Percentiles rank a stretch among this genome's conserved stretches.
Conservation (phyloP, 2,888 invertebrate genomes). For the Drosophila kanekoi region DNA sequence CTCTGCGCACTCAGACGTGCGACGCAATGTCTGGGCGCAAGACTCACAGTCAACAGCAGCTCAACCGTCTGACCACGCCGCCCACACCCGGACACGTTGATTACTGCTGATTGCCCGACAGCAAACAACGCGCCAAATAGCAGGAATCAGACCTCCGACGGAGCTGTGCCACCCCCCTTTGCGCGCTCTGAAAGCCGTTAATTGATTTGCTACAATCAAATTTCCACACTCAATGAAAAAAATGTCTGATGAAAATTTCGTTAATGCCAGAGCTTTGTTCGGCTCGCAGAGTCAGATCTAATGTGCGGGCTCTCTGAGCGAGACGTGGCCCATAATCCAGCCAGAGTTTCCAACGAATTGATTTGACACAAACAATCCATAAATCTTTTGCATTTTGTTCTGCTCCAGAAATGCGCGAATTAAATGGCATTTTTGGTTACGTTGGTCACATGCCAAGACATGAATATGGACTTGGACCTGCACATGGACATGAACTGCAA, state of each 20-base stretch:
- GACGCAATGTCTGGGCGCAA: constrained; percentile 67
- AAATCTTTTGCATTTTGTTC: constrained; percentile 46
- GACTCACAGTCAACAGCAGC: constrained; percentile 37
- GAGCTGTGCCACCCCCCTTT: constrained; percentile 8
- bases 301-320: too few relatives aligned
- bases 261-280: constrained; percentile 57
- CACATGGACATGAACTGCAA: constrained; percentile 45
- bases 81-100: constrained; percentile 58
- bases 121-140: constrained; percentile 73
- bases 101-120: constrained; percentile 73
- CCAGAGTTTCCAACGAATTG: constrained; percentile 25
- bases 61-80: constrained; percentile 31
- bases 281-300: constrained; percentile 2
- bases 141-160: constrained; percentile 63
- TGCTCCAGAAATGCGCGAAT: constrained; percentile 37
- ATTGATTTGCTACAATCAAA: constrained; percentile 79
- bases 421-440: constrained; percentile 41
- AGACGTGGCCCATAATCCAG: constrained; percentile 12
- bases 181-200: constrained; percentile 49
- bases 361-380: constrained; percentile 51
- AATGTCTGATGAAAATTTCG: constrained; percentile 55
- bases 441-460: constrained; percentile 64
- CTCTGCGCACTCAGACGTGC: constrained; percentile 67
- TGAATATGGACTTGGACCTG: constrained; percentile 15
- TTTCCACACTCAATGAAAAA: constrained; percentile 69